Evolutionary conservation across 2,888 invertebrate genomes (phyloP), one percentile per base, ranked within the genome.

Genomic region (Melipona beecheii): DNA sequence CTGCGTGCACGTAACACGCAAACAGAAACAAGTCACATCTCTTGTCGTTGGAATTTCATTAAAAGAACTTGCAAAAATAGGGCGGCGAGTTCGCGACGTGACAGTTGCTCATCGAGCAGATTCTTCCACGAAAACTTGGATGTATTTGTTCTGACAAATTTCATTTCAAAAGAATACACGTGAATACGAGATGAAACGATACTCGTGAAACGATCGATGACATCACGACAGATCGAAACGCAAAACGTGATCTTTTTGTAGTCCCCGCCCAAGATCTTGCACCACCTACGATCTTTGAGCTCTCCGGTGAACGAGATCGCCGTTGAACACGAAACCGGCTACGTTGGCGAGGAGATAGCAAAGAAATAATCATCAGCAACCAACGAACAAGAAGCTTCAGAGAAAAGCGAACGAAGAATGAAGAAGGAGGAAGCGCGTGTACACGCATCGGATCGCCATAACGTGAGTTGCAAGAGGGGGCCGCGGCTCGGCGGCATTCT

Each of bases 401-500:
- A 68, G 71, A 27, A 68, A 66, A 66, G 75, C 54, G 24, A n/a
- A 49, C 70, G 65, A 56, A 75, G 83, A 74, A 74, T n/a, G 72
- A 77, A 73, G 72, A 54, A 78, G 64, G 60, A 87, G 76, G 87
- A 80, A 83, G 78, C 78, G 78, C 81, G 85, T 77, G 86, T 36
- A 69, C 70, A 52, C 65, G 27, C 77, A 75, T 75, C 82, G 78
- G 81, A 85, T 78, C 86, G 87, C 86, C 78, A 86, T 83, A 88
- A 86, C 75, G 83, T 86, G 71, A 69, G 79, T 64, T 77, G 83
- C 81, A 72, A 73, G 75, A 70, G 84, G 75, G 56, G 83, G 86
- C 89, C 84, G 83, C 84, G 83, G 87, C 82, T 87, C 82, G 85
- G 86, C 90, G 85, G 89, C 92, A 92, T 92, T 92, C 92, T 92